A percentile compares a stretch with the other conserved stretches of the same genome.
phyloP scores from a whole-genome alignment of 1,140 invertebrate genomes.

The Proctacanthus coquilletti region DNA sequence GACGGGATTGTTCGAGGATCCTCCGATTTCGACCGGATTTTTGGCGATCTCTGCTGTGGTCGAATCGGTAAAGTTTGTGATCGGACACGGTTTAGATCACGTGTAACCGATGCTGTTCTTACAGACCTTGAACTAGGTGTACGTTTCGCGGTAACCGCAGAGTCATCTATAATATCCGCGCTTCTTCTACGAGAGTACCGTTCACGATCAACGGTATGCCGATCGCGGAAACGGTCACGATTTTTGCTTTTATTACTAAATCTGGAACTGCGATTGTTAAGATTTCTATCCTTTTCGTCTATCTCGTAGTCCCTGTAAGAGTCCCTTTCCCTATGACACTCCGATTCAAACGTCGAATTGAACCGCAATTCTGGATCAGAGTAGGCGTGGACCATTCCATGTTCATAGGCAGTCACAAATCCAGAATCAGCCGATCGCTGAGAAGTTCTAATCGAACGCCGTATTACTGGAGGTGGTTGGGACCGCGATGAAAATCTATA shows the following conservation, averaged over 20 bases:
- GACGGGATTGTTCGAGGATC: conserved; percentile 20
- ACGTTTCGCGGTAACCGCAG: conserved; percentile 1
- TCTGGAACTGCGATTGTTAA: conserved; percentile 32
- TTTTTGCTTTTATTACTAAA: conserved; percentile 30
- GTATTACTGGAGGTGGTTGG: conserved; percentile 22
- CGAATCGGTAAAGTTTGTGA: not conserved
- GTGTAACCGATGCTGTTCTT: not conserved
- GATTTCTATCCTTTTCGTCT: too few relatives aligned
- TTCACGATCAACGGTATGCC: conserved; percentile 27
- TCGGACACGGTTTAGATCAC: not conserved
- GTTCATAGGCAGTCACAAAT: conserved; percentile 29
- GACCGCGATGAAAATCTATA: conserved; percentile 27
- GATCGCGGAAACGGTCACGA: conserved; percentile 20
- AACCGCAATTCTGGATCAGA: conserved; percentile 36
- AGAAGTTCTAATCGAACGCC: conserved; percentile 44
- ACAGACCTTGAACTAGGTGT: not conserved
- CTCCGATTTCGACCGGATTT: conserved; percentile 20
- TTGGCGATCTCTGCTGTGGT: conserved; percentile 14
- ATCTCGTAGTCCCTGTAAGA: too few relatives aligned
- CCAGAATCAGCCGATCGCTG: conserved; percentile 47
- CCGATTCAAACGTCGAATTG: too few relatives aligned
- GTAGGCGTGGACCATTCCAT: conserved; percentile 32
- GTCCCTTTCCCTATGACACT: too few relatives aligned
- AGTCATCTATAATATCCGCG: too few relatives aligned
- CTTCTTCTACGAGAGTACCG: conserved; percentile 11